These are phyloP conservation scores for Smithornis capensis DNA, from an alignment of 2,113 vertebrate genomes.

Conservation along the genomic window DNA sequence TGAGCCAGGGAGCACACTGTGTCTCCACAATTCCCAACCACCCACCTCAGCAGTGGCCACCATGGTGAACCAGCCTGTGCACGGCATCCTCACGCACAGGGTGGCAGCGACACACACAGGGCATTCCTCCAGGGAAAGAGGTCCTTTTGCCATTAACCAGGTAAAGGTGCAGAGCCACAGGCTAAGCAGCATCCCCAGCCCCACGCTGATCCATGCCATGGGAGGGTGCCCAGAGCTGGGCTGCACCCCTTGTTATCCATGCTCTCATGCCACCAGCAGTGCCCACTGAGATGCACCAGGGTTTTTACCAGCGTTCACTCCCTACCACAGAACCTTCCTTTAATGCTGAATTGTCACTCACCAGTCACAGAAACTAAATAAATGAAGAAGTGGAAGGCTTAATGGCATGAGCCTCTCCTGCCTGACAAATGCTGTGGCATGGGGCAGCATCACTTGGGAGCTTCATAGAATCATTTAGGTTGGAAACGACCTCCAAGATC, in stretches of 20 bases:
- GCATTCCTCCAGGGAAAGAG: background rate
- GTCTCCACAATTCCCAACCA: background rate
- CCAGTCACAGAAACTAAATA: background rate
- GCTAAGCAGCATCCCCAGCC: background rate
- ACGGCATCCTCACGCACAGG: fast-evolving
- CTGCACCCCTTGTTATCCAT: background rate
- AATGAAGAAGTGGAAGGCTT: background rate
- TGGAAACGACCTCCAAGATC: background rate
- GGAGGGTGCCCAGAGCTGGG: background rate
- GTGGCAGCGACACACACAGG: background rate
- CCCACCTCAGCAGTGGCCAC: fast-evolving
- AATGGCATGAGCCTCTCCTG: background rate
- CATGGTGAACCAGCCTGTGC: fast-evolving
- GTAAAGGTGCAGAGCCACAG: background rate
- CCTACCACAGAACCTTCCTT: background rate
- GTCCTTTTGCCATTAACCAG: background rate
- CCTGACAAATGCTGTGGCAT: background rate
- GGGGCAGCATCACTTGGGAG: background rate
- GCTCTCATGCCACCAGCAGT: background rate
- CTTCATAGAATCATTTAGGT: background rate
- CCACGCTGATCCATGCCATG: fast-evolving
- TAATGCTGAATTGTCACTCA: background rate
- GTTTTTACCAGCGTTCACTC: background rate
- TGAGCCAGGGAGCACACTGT: fast-evolving
- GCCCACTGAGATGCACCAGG: background rate